phyloP scores from a whole-genome alignment of 2,797 vertebrate genomes.

The Smutsia temminckii region DNA sequence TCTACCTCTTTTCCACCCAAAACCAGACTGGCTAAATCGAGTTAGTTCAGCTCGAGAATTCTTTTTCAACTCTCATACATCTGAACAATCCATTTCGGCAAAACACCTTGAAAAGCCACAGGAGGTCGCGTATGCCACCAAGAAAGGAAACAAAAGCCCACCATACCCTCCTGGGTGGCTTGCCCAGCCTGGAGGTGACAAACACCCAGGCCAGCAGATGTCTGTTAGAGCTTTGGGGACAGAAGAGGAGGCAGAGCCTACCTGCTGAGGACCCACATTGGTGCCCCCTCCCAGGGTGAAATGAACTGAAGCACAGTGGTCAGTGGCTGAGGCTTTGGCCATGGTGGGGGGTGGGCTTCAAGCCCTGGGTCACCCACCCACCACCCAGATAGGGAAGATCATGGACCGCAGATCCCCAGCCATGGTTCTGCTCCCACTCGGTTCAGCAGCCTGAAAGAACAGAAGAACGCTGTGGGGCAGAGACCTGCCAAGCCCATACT shows the following conservation, averaged over 20 bases:
- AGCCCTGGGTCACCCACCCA: not conserved
- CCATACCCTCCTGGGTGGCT: not conserved
- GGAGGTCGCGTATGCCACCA: not conserved
- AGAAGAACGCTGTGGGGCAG: not conserved
- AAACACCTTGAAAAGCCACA: not conserved
- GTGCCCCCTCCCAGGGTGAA: not conserved
- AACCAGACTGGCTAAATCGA: not conserved
- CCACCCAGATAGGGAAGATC: not conserved
- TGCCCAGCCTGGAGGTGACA: not conserved
- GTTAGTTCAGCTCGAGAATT: not conserved
- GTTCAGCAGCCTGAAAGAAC: not conserved
- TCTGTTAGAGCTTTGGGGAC: not conserved
- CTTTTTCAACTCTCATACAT: not conserved
- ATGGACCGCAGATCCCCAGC: not conserved
- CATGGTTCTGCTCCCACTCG: not conserved
- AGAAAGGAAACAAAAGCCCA: not conserved
- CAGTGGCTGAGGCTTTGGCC: not conserved
- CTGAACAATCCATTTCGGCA: not conserved
- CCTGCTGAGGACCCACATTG: not conserved
- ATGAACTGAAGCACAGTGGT: accelerated
- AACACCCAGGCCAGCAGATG: not conserved
- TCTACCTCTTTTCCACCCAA: not conserved
- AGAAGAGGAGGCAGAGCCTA: not conserved
- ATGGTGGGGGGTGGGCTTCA: not conserved
- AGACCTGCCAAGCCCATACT: too few species aligned